Evolutionary conservation across 2,797 vertebrate species (phyloP).

Genomic region (Cephalopachus bancanus): DNA sequence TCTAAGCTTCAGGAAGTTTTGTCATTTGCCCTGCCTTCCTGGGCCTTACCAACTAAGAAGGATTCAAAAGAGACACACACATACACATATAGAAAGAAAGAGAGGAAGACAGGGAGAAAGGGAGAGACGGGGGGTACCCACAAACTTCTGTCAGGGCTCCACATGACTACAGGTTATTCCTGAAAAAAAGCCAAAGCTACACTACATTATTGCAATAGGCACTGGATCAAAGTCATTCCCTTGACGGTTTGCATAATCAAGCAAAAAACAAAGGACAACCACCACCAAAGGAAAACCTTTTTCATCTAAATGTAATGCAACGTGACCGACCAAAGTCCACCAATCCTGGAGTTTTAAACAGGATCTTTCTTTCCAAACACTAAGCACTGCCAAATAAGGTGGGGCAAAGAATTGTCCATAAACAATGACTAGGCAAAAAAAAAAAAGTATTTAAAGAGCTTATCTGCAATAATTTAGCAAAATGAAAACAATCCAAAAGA

Average conservation of each 20-base stretch:
- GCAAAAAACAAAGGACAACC: neutral
- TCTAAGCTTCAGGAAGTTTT: neutral
- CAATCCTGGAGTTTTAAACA: conserved; percentile 35
- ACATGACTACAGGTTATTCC: neutral
- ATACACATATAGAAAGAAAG: too few species aligned
- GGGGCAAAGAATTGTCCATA: neutral
- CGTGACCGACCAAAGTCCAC: conserved; percentile 1
- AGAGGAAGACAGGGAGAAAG: too few species aligned
- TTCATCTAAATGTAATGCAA: neutral
- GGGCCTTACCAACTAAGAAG: neutral
- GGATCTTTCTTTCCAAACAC: conserved; percentile 44
- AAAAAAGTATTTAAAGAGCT: conserved; percentile 71
- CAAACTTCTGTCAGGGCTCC: neutral
- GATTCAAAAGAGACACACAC: neutral
- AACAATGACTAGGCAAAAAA: conserved; percentile 87
- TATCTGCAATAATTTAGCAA: conserved; percentile 59
- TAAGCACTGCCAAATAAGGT: conserved; percentile 15
- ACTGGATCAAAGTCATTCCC: neutral
- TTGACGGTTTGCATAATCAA: neutral
- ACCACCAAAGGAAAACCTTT: neutral
- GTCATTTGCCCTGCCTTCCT: neutral
- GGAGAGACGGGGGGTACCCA: too few species aligned
- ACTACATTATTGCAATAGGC: fast-evolving
- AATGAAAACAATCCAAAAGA: conserved; percentile 65
- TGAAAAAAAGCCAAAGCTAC: neutral